Percentiles rank a stretch among this genome's conserved stretches.
Conservation (phyloP, 2,888 invertebrate species). For the Pardosa pseudoannulata region DNA sequence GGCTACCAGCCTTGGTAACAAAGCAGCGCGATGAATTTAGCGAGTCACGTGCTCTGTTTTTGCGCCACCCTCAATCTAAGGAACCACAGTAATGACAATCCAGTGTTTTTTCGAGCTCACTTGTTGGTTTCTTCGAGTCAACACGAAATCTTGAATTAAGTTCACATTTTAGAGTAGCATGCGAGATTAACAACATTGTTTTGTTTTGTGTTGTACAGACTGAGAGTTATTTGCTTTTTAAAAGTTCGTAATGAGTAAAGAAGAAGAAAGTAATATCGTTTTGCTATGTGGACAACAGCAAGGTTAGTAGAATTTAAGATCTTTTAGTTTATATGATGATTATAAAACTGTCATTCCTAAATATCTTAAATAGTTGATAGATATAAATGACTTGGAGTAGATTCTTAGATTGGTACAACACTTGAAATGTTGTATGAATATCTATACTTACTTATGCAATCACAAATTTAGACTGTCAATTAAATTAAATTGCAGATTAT, state of each 20-base stretch:
- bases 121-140: conserved; percentile 42
- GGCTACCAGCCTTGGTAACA: conserved; percentile 42
- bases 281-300: conserved; percentile 66
- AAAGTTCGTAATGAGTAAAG: not conserved
- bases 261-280: conserved; percentile 10
- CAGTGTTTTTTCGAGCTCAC: conserved; percentile 31
- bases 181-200: not conserved
- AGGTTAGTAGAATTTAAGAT: conserved; percentile 34
- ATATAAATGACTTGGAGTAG: no score
- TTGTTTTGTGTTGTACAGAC: not conserved
- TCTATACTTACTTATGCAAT: no score
- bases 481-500: no score
- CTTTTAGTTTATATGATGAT: no score
- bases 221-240: not conserved
- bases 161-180: not conserved
- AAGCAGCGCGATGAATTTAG: conserved; percentile 40
- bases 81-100: conserved; percentile 28
- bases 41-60: conserved; percentile 40
- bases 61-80: conserved; percentile 39
- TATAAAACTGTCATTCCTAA: no score
- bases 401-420: no score
- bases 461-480: no score
- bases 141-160: conserved; percentile 26
- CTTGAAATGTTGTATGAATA: no score
- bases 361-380: no score